Percentiles rank a stretch among this genome's conserved stretches.
phyloP scores from a whole-genome alignment of 2,113 vertebrate species.

The Seriola aureovittata region DNA sequence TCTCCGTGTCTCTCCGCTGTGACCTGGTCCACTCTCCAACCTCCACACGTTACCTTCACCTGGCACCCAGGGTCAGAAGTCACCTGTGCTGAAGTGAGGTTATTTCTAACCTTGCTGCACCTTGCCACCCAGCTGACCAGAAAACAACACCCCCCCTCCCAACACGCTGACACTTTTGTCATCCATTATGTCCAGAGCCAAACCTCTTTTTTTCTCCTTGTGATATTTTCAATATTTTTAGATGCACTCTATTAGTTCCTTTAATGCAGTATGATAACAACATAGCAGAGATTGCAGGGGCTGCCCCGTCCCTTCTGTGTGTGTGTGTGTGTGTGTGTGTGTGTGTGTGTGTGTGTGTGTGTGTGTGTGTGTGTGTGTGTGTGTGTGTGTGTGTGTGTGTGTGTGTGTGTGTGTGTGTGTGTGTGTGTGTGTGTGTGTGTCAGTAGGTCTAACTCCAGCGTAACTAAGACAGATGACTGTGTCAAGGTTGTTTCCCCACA shows the following conservation, averaged over 20 bases:
- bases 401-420: slow-evolving; percentile 73
- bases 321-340: slow-evolving; percentile 77
- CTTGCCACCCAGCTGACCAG: slow-evolving; percentile 45
- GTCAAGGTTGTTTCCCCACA: slow-evolving; percentile 70
- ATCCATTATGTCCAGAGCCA: slow-evolving; percentile 27
- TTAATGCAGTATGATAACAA: slow-evolving; percentile 83
- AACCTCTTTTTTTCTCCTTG: slow-evolving; percentile 18
- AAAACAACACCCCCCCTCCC: slow-evolving; percentile 5
- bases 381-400: slow-evolving; percentile 73
- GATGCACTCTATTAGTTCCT: slow-evolving; percentile 77
- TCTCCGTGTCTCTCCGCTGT: slow-evolving; percentile 54
- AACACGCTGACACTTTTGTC: slow-evolving; percentile 9
- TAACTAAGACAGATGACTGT: slow-evolving; percentile 86
- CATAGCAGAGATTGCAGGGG: slow-evolving; percentile 57
- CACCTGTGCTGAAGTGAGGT: slow-evolving; percentile 67
- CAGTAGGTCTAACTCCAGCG: slow-evolving; percentile 70
- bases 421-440: slow-evolving; percentile 77
- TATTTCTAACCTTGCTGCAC: slow-evolving; percentile 71
- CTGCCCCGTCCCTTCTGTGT: slow-evolving; percentile 54
- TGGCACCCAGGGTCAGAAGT: slow-evolving; percentile 68
- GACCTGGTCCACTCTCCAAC: slow-evolving; percentile 71
- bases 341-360: slow-evolving; percentile 67
- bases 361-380: slow-evolving; percentile 77
- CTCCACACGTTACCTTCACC: slow-evolving; percentile 70
- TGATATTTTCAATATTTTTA: slow-evolving; percentile 78